Percentiles rank a stretch among this genome's conserved stretches.
Evolutionary conservation across 2,888 invertebrate genomes (phyloP).

Genomic region (Antheraea assamensis): DNA sequence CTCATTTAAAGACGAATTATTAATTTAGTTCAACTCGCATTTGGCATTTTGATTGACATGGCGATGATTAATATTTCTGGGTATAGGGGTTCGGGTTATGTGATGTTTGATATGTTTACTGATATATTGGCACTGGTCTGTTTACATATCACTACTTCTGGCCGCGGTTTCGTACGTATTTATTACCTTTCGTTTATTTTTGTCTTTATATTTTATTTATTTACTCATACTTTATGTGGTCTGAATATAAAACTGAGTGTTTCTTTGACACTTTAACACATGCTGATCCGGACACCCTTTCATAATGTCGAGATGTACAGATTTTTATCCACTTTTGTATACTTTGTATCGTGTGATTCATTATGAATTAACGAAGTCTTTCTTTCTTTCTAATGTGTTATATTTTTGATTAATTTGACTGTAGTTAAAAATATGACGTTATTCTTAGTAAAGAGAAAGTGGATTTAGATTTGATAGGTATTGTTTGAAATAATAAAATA

Average conservation of each 20-base stretch:
- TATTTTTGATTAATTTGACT: neutral
- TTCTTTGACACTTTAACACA: too few species aligned
- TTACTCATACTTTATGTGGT: too few species aligned
- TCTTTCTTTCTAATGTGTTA: neutral
- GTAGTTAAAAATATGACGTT: neutral
- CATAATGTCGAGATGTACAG: too few species aligned
- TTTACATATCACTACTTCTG: neutral
- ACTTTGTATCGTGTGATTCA: too few species aligned
- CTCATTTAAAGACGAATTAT: neutral
- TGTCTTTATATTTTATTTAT: too few species aligned
- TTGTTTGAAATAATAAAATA: neutral
- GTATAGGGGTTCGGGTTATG: neutral
- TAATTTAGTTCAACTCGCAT: neutral
- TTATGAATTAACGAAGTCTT: too few species aligned
- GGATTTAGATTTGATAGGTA: neutral
- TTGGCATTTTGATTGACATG: neutral
- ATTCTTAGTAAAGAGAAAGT: neutral
- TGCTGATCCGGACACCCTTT: too few species aligned
- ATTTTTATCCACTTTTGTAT: too few species aligned
- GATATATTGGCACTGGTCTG: neutral
- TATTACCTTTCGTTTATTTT: neutral
- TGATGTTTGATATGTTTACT: neutral
- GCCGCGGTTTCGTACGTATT: neutral
- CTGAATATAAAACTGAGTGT: too few species aligned
- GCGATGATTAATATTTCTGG: conserved; percentile 4